Percentiles rank a stretch among this genome's conserved stretches.
phyloP scores from a whole-genome alignment of 2,888 invertebrate species.

The Drosophila putrida region DNA sequence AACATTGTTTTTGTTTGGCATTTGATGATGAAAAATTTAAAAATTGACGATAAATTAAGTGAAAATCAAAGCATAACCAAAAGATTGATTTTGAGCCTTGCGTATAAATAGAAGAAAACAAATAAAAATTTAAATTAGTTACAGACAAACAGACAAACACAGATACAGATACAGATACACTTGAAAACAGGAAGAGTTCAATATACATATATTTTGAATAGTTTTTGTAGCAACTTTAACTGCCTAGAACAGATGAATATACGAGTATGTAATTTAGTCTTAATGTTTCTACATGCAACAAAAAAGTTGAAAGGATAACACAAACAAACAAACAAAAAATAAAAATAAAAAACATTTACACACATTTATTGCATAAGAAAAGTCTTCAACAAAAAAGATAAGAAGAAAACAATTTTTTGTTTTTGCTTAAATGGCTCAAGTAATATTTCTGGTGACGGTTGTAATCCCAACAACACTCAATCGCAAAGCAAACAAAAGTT shows the following conservation, averaged over 20 bases:
- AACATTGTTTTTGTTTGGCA: slow-evolving; percentile 28
- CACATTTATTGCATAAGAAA: slow-evolving; percentile 14
- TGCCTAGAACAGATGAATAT: slow-evolving; percentile 78
- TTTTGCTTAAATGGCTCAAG: slow-evolving; percentile 37
- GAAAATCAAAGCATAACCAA: slow-evolving; percentile 46
- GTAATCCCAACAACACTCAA: slow-evolving; percentile 40
- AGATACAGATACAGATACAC: slow-evolving; percentile 38
- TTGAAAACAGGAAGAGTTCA: slow-evolving; percentile 52
- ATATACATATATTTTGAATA: slow-evolving; percentile 65
- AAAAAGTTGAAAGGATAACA: slow-evolving; percentile 27
- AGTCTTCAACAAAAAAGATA: slow-evolving; percentile 2
- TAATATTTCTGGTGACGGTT: slow-evolving; percentile 54
- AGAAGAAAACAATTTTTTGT: slow-evolving; percentile 28
- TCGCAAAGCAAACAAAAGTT: slow-evolving; percentile 41
- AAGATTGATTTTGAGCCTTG: slow-evolving; percentile 66
- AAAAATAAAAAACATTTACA: slow-evolving; percentile 6
- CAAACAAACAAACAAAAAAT: slow-evolving; percentile 8
- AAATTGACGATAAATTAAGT: slow-evolving; percentile 3
- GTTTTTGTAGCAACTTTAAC: slow-evolving; percentile 77
- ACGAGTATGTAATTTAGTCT: slow-evolving; percentile 64
- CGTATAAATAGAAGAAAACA: slow-evolving; percentile 21
- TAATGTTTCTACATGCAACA: slow-evolving; percentile 53
- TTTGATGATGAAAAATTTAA: slow-evolving; percentile 23
- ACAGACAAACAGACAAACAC: slow-evolving; percentile 42
- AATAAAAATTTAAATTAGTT: slow-evolving; percentile 11